Percentiles rank a stretch among this genome's conserved stretches.
Evolutionary conservation across 2,888 invertebrate species (phyloP).

Genomic region (Hesperia comma): DNA sequence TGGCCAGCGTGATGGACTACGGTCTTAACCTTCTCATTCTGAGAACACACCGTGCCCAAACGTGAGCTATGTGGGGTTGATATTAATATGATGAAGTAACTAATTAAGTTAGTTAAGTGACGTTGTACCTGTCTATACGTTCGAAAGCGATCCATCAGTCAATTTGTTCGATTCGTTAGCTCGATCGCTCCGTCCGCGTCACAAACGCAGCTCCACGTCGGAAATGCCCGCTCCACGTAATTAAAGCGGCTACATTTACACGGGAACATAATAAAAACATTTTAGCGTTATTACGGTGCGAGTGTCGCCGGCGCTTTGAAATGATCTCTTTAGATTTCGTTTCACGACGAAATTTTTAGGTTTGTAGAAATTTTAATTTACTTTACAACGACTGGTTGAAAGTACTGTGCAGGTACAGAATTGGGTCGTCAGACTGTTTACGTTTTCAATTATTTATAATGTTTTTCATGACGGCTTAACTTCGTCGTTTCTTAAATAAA

Average conservation of each 20-base stretch:
- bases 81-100: too few relatives aligned
- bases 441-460: too few relatives aligned
- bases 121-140: conserved; percentile 15
- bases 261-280: conserved; percentile 25
- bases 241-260: conserved; percentile 21
- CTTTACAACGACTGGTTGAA: neutral
- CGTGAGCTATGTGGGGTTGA: too few relatives aligned
- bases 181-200: neutral
- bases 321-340: conserved; percentile 14
- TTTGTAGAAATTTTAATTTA: conserved; percentile 6
- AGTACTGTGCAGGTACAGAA: neutral
- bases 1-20: too few relatives aligned
- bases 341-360: conserved; percentile 16
- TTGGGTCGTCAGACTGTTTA: neutral
- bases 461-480: too few relatives aligned
- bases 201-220: conserved; percentile 18
- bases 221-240: conserved; percentile 17
- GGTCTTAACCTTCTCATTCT: too few relatives aligned
- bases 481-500: too few relatives aligned
- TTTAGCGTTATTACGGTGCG: conserved; percentile 15
- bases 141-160: conserved; percentile 26
- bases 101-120: too few relatives aligned
- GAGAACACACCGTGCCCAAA: too few relatives aligned
- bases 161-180: conserved; percentile 33
- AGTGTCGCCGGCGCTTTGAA: conserved; percentile 12